Evolutionary conservation across 64 coral and sea anemone genomes (phyloP), one percentile per base, ranked within the genome.

Genomic region (Astreopora myriophthalma): DNA sequence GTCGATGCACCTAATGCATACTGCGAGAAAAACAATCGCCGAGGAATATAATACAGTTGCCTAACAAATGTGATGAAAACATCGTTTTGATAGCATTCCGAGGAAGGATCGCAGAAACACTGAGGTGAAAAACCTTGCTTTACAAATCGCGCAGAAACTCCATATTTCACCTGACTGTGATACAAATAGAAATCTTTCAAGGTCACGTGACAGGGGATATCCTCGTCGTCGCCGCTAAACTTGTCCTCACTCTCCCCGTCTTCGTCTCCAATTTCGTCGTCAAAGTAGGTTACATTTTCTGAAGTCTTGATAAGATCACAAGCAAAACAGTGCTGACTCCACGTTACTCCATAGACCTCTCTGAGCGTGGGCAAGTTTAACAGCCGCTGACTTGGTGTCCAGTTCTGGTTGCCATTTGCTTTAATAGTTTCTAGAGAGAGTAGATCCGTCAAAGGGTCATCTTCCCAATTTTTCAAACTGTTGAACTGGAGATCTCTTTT

Each of bases 401-500:
- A 94, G 0, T 49, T 37, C 8, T 74, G 64, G 52, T 97, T 97
- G 25, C 87, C 91, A 6, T 51, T 87, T n/a, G 94, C 16, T 46
- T 94, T 52, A 3, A 97, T 72, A 37, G 62, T 29, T 90, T 80
- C 36, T 37, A 97, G 30, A 20, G 62, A 86, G 69, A 80, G 77
- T 48, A 94, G 11, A 7, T 93, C 80, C 5, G 2, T 69, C 20
- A 33, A 29, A 3, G 88, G 42, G 13, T 79, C 74, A 23, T 85
- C 92, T 25, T 76, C 57, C 95, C 95, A 97, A 40, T 40, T 36
- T 14, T 80, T 71, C 1, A 94, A 38, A 75, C 87, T 34, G 49
- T 97, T 97, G 23, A 39, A 71, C 11, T 66, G 82, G 1, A 97
- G 67, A 94, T 97, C 95, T 74, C 95, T 97, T 64, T 28, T 33